Evolutionary conservation across 2,888 invertebrate genomes (phyloP).

Genomic region (Pristionchus exspectatus): DNA sequence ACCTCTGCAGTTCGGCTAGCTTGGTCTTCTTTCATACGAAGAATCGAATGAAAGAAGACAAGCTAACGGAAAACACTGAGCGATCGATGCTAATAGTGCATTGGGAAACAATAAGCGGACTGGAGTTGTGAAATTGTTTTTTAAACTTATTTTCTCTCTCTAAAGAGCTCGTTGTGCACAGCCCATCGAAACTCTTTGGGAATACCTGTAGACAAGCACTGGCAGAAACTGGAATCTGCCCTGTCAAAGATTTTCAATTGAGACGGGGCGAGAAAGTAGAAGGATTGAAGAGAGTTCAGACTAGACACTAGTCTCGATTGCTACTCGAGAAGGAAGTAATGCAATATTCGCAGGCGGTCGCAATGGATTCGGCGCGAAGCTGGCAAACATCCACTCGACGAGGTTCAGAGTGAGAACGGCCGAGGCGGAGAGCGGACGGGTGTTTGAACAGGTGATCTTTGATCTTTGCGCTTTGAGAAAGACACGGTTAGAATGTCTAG

Average conservation of each 20-base stretch:
- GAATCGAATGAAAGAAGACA: not conserved
- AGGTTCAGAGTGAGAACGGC: conserved; percentile 94
- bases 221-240: not conserved
- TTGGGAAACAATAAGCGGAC: not conserved
- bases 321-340: too few species aligned
- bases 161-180: too few species aligned
- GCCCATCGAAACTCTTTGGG: too few species aligned
- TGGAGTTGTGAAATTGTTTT: not conserved
- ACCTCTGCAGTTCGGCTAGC: too few species aligned
- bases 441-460: conserved; percentile 61
- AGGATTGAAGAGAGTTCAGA: too few species aligned
- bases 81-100: not conserved
- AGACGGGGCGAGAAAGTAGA: too few species aligned
- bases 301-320: too few species aligned
- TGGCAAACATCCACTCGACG: conserved; percentile 97
- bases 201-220: too few species aligned
- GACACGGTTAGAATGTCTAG: not conserved
- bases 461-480: not conserved
- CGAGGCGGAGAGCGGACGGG: conserved; percentile 53
- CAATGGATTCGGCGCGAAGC: conserved; percentile 98
- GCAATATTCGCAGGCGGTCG: conserved; percentile 84
- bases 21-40: not conserved
- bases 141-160: too few species aligned
- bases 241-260: not conserved
- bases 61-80: not conserved